These are phyloP conservation scores for Blastobasis lacticolella DNA, from an alignment of 2,888 invertebrate genomes.

Conservation along the genomic window DNA sequence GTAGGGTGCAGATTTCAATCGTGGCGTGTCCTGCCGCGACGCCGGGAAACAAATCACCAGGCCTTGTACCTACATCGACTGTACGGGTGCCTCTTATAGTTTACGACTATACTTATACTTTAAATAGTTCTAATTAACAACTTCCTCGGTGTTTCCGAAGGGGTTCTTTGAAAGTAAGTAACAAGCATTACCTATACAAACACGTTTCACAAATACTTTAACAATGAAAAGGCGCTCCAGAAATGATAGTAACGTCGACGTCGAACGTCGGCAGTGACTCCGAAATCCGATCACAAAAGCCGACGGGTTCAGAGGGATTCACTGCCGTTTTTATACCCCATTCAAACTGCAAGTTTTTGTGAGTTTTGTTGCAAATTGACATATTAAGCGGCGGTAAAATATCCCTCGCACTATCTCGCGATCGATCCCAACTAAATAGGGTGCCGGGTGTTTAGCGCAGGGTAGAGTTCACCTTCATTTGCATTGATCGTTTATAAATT, in stretches of 20 bases:
- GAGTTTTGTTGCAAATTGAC: conserved; percentile 42
- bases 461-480: conserved; percentile 24
- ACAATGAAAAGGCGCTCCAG: no score
- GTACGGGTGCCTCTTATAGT: no score
- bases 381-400: conserved; percentile 34
- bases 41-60: no score
- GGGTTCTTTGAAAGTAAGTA: no score
- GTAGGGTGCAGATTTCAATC: conserved; percentile 5
- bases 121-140: no score
- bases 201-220: no score
- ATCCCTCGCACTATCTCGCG: conserved; percentile 4
- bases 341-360: conserved; percentile 32
- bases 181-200: no score
- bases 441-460: background rate
- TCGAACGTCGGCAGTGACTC: conserved; percentile 26
- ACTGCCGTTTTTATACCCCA: conserved; percentile 36
- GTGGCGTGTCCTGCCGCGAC: background rate
- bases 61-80: no score
- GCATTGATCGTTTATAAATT: conserved; percentile 41
- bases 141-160: no score
- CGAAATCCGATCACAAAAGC: conserved; percentile 37
- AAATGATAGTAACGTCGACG: no score
- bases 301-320: conserved; percentile 36
- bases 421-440: background rate
- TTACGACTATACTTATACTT: no score